These are phyloP conservation scores for Pseudomyrmex cubaensis DNA, from an alignment of 1,140 invertebrate species.

Conservation along the genomic window DNA sequence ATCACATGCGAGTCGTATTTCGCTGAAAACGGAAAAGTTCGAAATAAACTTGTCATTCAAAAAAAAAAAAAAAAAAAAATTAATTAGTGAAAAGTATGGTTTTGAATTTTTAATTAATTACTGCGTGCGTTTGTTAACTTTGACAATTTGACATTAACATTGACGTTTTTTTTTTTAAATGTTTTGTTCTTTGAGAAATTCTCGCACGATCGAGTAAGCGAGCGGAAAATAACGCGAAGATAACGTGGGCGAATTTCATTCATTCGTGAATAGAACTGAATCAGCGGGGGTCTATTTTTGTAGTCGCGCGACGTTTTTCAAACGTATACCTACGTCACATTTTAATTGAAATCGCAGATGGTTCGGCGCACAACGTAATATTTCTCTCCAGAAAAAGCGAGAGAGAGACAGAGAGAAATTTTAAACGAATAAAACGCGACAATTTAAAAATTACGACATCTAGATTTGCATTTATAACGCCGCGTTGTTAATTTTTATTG, in stretches of 20 bases:
- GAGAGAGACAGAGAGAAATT: neutral
- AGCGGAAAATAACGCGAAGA: neutral
- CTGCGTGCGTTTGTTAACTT: too few species aligned
- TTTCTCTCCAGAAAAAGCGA: neutral
- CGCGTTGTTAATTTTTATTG: neutral
- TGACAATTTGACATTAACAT: too few species aligned
- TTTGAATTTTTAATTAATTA: neutral
- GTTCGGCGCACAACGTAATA: neutral
- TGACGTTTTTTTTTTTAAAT: too few species aligned
- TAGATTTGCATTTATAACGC: neutral
- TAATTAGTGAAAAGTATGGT: neutral
- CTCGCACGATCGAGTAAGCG: neutral
- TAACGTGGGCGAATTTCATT: conserved; percentile 23
- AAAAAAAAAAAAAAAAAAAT: neutral
- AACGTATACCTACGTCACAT: neutral
- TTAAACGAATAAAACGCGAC: neutral
- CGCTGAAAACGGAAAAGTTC: neutral
- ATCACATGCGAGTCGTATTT: conserved; percentile 18
- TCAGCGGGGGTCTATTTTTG: conserved; percentile 21
- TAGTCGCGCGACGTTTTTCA: neutral
- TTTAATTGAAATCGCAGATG: conserved; percentile 40
- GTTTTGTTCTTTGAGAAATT: neutral
- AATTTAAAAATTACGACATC: neutral
- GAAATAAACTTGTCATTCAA: neutral
- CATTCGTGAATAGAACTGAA: conserved; percentile 28